These are phyloP conservation scores for Agrotis exclamationis DNA, from an alignment of 2,888 invertebrate species.

Conservation along the genomic window DNA sequence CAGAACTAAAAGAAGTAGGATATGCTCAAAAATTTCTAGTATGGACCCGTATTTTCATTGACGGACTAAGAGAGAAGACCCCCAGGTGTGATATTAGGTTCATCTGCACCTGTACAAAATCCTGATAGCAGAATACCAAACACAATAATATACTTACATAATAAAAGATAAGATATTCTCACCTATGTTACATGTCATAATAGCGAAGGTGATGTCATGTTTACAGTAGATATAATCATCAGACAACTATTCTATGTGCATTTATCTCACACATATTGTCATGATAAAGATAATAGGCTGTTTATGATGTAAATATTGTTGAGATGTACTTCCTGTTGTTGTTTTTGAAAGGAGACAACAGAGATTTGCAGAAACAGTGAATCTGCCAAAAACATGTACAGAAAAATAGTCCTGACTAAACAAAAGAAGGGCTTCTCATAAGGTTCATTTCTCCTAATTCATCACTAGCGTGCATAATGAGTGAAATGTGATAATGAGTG, in stretches of 20 bases:
- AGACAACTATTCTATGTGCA: constrained; percentile 10
- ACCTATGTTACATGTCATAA: constrained; percentile 19
- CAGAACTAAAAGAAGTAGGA: no score
- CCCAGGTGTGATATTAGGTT: neutral
- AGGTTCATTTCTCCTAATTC: no score
- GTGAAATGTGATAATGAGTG: no score
- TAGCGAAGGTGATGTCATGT: constrained; percentile 35
- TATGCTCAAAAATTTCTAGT: no score
- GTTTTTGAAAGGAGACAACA: neutral
- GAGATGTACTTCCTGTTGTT: constrained; percentile 36
- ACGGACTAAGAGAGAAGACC: no score
- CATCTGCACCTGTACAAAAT: constrained; percentile 15
- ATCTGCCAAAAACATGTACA: no score
- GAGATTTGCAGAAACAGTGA: neutral
- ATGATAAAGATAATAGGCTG: constrained; percentile 24
- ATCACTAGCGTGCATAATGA: no score
- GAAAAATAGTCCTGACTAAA: no score
- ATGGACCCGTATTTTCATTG: no score
- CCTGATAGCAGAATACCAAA: constrained; percentile 2
- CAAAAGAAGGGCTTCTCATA: no score
- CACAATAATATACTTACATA: constrained; percentile 10
- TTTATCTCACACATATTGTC: constrained; percentile 32
- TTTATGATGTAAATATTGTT: constrained; percentile 21
- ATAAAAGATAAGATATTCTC: constrained; percentile 36
- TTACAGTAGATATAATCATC: constrained; percentile 45